These are phyloP conservation scores for Bryconaethiops microstoma DNA, from an alignment of 2,797 vertebrate genomes.

Conservation along the genomic window DNA sequence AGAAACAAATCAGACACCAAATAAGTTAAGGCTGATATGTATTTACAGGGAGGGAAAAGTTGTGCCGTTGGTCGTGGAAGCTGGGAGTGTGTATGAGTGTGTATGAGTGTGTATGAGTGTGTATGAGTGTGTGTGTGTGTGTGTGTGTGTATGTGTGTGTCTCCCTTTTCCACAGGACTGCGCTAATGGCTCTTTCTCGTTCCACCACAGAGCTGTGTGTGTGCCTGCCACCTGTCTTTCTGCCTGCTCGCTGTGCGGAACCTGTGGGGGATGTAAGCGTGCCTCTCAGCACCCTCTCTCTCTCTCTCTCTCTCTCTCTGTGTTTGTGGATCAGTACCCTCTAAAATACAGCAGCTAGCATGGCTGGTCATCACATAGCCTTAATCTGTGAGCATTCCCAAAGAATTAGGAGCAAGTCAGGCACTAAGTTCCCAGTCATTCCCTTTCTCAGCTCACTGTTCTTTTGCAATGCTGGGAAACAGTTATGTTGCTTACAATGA, in stretches of 20 bases:
- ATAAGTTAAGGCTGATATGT: neutral
- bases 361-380: constrained; percentile 3
- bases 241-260: constrained; percentile 70
- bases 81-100: neutral
- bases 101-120: constrained; percentile 10
- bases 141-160: constrained; percentile 9
- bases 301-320: constrained; percentile 27
- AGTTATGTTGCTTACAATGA: neutral
- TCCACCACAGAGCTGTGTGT: constrained; percentile 72
- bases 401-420: neutral
- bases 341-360: constrained; percentile 22
- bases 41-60: neutral
- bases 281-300: constrained; percentile 52
- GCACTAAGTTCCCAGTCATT: neutral
- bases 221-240: constrained; percentile 66
- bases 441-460: constrained; percentile 1
- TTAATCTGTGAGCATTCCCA: neutral
- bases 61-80: constrained; percentile 43
- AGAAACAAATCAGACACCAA: neutral
- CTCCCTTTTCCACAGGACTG: constrained; percentile 29
- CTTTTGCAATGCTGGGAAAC: constrained; percentile 12
- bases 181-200: constrained; percentile 69
- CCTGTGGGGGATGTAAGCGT: constrained; percentile 70
- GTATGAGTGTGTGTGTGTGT: constrained; percentile 10
- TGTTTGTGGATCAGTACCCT: constrained; percentile 30